Conservation (phyloP, 1,140 invertebrate species). For the Drosophila sechellia region DNA sequence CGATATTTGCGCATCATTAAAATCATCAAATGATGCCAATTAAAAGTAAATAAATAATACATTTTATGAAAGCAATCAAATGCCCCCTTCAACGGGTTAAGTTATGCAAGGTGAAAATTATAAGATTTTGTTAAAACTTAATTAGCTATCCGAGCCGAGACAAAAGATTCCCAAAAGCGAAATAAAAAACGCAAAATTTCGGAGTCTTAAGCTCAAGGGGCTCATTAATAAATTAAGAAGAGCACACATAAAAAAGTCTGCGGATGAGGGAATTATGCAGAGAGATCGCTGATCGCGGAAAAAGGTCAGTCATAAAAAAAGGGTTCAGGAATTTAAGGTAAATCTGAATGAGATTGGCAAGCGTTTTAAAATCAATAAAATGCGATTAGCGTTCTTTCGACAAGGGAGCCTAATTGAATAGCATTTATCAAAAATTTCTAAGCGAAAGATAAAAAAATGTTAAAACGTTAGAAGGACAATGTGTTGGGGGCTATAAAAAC, state of each 20-base stretch:
- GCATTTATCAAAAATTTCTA: constrained; percentile 21
- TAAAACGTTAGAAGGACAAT: background rate
- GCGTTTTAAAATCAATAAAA: constrained; percentile 70
- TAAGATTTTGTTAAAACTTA: constrained; percentile 81
- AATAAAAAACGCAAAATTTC: constrained; percentile 23
- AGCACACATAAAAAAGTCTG: constrained; percentile 38
- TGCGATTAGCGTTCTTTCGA: constrained; percentile 43
- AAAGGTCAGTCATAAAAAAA: constrained; percentile 43
- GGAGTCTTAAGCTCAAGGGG: constrained; percentile 50
- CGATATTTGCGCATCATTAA: constrained; percentile 82
- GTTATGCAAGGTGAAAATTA: constrained; percentile 74
- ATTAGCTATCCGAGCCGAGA: constrained; percentile 58
- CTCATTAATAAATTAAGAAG: constrained; percentile 76
- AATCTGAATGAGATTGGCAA: constrained; percentile 52
- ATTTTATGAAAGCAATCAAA: constrained; percentile 81
- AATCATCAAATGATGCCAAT: constrained; percentile 80
- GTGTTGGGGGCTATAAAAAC: background rate
- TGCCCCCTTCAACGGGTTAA: constrained; percentile 34
- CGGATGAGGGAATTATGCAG: constrained; percentile 6
- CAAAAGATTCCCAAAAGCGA: constrained; percentile 26
- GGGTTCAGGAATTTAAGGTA: constrained; percentile 44
- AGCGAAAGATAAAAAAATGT: background rate
- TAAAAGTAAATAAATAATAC: constrained; percentile 82
- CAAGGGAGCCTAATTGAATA: constrained; percentile 50
- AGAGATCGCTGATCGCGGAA: constrained; percentile 30